Evolutionary conservation across 2,888 invertebrate genomes (phyloP).

Genomic region (Drosophila neonasuta): DNA sequence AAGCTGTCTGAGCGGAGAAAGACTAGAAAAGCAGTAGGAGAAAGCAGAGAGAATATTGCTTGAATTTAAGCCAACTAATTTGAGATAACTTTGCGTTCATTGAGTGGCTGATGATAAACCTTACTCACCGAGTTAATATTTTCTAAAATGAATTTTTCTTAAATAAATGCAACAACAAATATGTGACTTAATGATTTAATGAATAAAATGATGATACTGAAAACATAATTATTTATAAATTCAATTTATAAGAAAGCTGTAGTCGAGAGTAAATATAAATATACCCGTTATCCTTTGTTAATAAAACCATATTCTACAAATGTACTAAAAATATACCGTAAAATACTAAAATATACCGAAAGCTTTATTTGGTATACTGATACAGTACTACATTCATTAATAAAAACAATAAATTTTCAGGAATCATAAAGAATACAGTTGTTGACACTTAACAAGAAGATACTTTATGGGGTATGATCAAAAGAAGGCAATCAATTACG

Average conservation of each 20-base stretch:
- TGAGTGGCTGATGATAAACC: constrained; percentile 50
- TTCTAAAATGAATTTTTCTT: not conserved
- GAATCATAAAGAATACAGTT: too few species aligned
- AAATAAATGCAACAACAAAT: not conserved
- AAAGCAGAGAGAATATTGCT: constrained; percentile 4
- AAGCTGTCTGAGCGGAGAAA: not conserved
- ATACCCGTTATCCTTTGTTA: too few species aligned
- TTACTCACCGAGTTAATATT: constrained; percentile 13
- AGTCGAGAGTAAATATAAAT: too few species aligned
- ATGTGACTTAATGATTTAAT: not conserved
- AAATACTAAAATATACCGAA: too few species aligned
- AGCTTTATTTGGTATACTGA: too few species aligned
- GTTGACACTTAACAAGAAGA: too few species aligned
- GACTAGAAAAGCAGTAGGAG: not conserved
- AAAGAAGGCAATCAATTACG: not conserved
- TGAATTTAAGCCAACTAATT: constrained; percentile 65
- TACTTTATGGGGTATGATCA: not conserved
- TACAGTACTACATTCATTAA: too few species aligned
- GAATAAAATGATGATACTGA: not conserved
- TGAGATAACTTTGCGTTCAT: constrained; percentile 52
- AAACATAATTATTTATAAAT: too few species aligned
- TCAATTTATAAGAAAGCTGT: too few species aligned
- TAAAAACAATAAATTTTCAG: too few species aligned
- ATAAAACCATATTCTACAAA: too few species aligned
- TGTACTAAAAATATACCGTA: too few species aligned